These are phyloP conservation scores for Sorex araneus DNA, from an alignment of 2,113 vertebrate genomes.

Conservation along the genomic window DNA sequence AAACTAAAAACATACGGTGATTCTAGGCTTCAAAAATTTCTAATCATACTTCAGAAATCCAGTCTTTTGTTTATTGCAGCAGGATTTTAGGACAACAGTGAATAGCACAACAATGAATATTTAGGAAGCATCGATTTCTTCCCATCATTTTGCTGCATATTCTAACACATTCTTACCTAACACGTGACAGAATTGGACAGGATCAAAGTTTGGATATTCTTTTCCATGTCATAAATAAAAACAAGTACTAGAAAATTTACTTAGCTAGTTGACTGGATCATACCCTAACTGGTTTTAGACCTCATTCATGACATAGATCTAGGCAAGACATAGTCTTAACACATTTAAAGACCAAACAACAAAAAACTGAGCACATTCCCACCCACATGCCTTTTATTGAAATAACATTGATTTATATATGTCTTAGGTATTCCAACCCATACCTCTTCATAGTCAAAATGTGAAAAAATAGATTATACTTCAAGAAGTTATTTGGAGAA, in stretches of 20 bases:
- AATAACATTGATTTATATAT: no score
- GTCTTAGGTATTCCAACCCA: background rate
- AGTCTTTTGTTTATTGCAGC: background rate
- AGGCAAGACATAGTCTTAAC: background rate
- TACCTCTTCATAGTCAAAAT: background rate
- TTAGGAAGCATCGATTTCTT: background rate
- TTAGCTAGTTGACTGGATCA: background rate
- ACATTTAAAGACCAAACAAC: background rate
- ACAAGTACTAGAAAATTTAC: background rate
- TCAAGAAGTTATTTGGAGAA: background rate
- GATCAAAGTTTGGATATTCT: background rate
- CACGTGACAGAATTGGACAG: background rate
- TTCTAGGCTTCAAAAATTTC: conserved; percentile 27
- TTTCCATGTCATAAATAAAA: conserved; percentile 7
- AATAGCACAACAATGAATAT: background rate
- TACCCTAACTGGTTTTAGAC: background rate
- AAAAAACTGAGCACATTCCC: background rate
- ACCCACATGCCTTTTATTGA: no score
- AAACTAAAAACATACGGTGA: background rate
- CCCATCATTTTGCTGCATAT: background rate
- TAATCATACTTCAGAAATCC: background rate
- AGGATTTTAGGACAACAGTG: background rate
- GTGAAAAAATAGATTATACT: background rate
- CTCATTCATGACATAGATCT: background rate
- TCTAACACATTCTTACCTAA: background rate